Evolutionary conservation across 1,140 invertebrate species (phyloP).

Genomic region (Drosophila busckii): DNA sequence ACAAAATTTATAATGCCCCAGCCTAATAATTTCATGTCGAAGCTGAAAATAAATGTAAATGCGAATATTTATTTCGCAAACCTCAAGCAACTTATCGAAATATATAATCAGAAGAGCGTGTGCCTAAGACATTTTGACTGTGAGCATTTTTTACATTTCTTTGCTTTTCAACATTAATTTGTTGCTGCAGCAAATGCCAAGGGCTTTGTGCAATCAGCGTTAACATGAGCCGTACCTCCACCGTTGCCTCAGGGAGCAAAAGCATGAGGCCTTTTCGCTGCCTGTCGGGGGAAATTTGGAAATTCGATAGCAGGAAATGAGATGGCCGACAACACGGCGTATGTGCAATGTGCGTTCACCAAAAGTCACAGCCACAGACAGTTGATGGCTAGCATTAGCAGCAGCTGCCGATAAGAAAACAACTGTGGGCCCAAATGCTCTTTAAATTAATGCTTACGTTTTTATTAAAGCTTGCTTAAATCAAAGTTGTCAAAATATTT

Average conservation of each 20-base stretch:
- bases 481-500: too few relatives aligned
- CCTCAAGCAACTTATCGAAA: slow-evolving; percentile 53
- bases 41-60: slow-evolving; percentile 62
- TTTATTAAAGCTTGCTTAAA: too few relatives aligned
- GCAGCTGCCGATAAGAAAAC: slow-evolving; percentile 13
- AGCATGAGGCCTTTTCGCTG: slow-evolving; percentile 31
- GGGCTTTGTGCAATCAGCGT: slow-evolving; percentile 66
- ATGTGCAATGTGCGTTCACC: slow-evolving; percentile 42
- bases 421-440: background rate
- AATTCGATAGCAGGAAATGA: slow-evolving; percentile 63
- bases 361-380: slow-evolving; percentile 8
- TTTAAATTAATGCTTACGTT: too few relatives aligned
- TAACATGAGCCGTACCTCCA: slow-evolving; percentile 38
- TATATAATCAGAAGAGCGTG: slow-evolving; percentile 42
- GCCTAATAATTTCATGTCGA: slow-evolving; percentile 75
- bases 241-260: background rate
- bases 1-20: slow-evolving; percentile 66
- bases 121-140: background rate
- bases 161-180: slow-evolving; percentile 54
- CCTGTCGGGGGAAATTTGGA: slow-evolving; percentile 42
- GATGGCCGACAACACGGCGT: slow-evolving; percentile 48
- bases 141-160: slow-evolving; percentile 4
- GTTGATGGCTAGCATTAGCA: background rate
- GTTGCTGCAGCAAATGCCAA: slow-evolving; percentile 55
- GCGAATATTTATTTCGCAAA: slow-evolving; percentile 24